Evolutionary conservation across 2,113 vertebrate genomes (phyloP).

Genomic region (Platysternon megacephalum): DNA sequence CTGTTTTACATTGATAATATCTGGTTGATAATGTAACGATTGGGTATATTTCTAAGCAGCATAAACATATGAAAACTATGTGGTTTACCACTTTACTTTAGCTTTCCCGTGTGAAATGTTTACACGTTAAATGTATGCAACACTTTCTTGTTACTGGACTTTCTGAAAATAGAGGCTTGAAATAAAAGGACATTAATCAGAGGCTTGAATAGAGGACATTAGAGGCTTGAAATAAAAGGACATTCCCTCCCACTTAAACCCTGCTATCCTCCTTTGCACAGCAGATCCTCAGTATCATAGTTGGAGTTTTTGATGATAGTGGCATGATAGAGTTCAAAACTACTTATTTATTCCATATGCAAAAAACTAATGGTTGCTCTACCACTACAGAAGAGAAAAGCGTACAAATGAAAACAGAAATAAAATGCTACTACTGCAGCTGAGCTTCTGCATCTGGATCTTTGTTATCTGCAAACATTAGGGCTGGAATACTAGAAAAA

Average conservation of each 20-base stretch:
- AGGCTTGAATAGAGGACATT: too few species aligned
- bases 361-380: not conserved
- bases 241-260: not conserved
- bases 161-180: not conserved
- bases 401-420: not conserved
- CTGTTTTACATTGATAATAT: not conserved
- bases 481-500: not conserved
- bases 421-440: not conserved
- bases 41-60: not conserved
- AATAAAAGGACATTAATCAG: not conserved
- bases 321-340: not conserved
- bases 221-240: not conserved
- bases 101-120: not conserved
- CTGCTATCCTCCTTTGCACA: not conserved
- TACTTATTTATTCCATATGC: not conserved
- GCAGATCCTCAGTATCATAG: not conserved
- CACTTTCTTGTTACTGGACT: not conserved
- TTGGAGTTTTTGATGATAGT: not conserved
- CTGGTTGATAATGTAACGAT: not conserved
- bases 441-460: not conserved
- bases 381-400: not conserved
- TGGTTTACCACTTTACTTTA: not conserved
- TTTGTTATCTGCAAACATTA: slow-evolving; percentile 8
- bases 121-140: too few species aligned
- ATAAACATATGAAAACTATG: not conserved